Evolutionary conservation across 2,113 vertebrate species (phyloP).

Genomic region (Oryzias melastigma): DNA sequence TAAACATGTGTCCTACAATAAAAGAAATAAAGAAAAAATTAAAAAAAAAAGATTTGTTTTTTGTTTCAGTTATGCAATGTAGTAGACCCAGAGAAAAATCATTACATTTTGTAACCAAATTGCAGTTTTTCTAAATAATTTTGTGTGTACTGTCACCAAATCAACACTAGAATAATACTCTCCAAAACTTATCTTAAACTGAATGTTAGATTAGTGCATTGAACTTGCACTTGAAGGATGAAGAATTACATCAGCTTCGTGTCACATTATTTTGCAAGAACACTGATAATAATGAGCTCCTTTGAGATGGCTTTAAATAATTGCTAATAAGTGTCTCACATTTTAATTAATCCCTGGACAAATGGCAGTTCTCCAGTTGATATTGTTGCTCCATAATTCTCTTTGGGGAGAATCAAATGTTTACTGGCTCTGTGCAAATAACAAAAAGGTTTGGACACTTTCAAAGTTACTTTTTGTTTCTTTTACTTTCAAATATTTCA

Average conservation of each 20-base stretch:
- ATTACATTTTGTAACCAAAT: no score
- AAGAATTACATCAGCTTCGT: conserved; percentile 47
- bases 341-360: conserved; percentile 66
- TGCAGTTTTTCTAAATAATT: no score
- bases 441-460: no score
- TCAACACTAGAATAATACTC: no score
- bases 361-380: conserved; percentile 18
- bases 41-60: no score
- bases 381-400: conserved; percentile 35
- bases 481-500: background rate
- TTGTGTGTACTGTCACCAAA: no score
- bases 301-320: conserved; percentile 38
- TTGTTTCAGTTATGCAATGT: no score
- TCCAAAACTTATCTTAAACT: no score
- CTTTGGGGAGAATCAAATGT: conserved; percentile 11
- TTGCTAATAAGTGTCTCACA: conserved; percentile 60
- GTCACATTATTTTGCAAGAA: conserved; percentile 41
- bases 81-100: no score
- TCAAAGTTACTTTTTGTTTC: no score
- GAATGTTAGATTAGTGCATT: background rate
- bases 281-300: conserved; percentile 63
- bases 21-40: no score
- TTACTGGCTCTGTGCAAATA: conserved; percentile 5
- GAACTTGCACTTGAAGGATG: background rate
- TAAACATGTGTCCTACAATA: no score